Conservation (phyloP, 1,140 invertebrate genomes). For the Sesamia nonagrioides region DNA sequence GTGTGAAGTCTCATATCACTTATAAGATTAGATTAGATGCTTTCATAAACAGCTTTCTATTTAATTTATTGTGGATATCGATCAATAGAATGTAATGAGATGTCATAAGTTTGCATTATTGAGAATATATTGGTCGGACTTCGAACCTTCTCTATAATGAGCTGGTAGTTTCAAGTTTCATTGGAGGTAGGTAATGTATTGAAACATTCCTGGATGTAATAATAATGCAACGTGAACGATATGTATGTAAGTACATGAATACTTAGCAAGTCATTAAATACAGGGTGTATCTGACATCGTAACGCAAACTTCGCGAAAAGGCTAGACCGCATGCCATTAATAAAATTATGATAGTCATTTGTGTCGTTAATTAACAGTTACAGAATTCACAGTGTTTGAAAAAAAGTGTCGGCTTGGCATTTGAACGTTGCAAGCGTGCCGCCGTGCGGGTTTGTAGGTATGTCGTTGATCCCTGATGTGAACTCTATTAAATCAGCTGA, state of each 20-base stretch:
- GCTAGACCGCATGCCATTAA: too few species aligned
- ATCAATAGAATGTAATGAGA: conserved; percentile 36
- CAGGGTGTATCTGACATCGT: background rate
- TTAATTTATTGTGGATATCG: conserved; percentile 42
- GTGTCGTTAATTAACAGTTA: too few species aligned
- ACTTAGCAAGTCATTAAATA: background rate
- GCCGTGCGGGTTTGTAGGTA: too few species aligned
- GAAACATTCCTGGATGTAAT: conserved; percentile 14
- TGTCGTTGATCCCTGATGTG: too few species aligned
- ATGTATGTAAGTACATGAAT: background rate
- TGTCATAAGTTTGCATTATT: conserved; percentile 15
- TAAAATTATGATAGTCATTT: too few species aligned
- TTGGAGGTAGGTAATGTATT: conserved; percentile 25
- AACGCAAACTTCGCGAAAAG: too few species aligned
- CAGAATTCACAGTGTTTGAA: too few species aligned
- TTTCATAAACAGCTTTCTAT: conserved; percentile 46
- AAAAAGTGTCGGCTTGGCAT: too few species aligned
- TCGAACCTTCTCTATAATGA: conserved; percentile 15
- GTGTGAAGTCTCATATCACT: conserved; percentile 49
- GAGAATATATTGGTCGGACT: conserved; percentile 24
- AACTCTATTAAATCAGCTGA: too few species aligned
- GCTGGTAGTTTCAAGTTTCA: conserved; percentile 28
- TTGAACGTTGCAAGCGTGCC: too few species aligned
- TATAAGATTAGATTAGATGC: conserved; percentile 38
- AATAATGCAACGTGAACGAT: background rate